phyloP scores from a whole-genome alignment of 2,888 invertebrate species.

The Campoletis raptor region DNA sequence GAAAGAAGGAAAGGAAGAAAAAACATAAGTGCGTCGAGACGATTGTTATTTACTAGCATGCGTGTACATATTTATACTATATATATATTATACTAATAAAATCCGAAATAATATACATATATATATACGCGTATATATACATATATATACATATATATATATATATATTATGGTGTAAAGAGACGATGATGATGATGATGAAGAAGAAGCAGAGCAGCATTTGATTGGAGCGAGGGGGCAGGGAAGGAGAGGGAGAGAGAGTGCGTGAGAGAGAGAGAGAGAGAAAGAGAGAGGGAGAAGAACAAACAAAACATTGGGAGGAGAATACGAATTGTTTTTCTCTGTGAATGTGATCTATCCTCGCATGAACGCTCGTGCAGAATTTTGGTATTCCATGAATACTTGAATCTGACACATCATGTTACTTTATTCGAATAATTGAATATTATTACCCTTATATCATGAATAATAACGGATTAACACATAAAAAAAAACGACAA shows the following conservation, averaged over 20 bases:
- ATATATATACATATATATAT: conserved; percentile 81
- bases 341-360: conserved; percentile 70
- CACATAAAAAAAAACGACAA: conserved; percentile 72
- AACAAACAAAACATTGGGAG: conserved; percentile 47
- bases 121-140: conserved; percentile 75
- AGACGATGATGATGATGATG: conserved; percentile 73
- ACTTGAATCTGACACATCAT: conserved; percentile 80
- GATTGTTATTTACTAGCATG: conserved; percentile 82
- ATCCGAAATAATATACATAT: conserved; percentile 80
- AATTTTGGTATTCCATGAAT: conserved; percentile 84
- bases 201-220: conserved; percentile 70
- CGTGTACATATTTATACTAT: conserved; percentile 84
- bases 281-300: conserved; percentile 21
- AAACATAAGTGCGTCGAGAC: conserved; percentile 77
- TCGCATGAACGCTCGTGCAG: conserved; percentile 71
- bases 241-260: neutral
- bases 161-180: conserved; percentile 77
- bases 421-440: conserved; percentile 84
- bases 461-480: conserved; percentile 82
- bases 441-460: conserved; percentile 82
- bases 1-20: conserved; percentile 19
- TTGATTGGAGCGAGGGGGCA: conserved; percentile 57
- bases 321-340: conserved; percentile 48
- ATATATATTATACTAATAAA: conserved; percentile 79
- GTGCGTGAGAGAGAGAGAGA: neutral